Conservation (phyloP, 1,140 invertebrate genomes). For the Hypsibius dujardini region DNA sequence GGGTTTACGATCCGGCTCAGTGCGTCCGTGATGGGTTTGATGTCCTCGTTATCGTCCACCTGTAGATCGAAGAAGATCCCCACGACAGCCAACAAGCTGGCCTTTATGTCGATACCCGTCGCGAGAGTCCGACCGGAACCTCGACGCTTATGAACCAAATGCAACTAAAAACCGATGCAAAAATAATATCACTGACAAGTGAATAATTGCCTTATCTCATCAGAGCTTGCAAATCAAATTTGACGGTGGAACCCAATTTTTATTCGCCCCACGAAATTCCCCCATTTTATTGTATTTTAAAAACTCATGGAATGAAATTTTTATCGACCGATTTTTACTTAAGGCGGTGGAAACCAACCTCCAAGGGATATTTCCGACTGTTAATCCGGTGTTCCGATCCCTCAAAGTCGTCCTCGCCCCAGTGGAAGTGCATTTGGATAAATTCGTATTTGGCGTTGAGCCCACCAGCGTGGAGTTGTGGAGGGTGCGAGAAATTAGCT, state of each 20-base stretch:
- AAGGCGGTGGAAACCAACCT: constrained; percentile 22
- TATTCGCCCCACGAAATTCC: not conserved
- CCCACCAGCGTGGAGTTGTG: constrained; percentile 47
- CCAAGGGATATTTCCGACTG: constrained; percentile 36
- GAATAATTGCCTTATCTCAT: not conserved
- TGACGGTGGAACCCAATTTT: not conserved
- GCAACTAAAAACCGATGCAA: constrained; percentile 9
- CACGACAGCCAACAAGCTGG: constrained; percentile 41
- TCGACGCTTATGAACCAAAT: not conserved
- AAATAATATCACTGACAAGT: not conserved
- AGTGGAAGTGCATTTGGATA: constrained; percentile 64
- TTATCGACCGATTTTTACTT: not conserved
- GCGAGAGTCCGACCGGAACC: not conserved
- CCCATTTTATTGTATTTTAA: not conserved
- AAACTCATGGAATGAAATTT: not conserved
- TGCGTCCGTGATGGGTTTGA: not conserved
- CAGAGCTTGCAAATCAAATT: not conserved
- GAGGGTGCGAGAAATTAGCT: not conserved
- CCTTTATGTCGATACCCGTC: not conserved
- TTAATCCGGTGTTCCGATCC: constrained; percentile 77
- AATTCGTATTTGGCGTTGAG: constrained; percentile 52
- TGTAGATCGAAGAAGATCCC: constrained; percentile 48
- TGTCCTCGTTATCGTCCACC: not conserved
- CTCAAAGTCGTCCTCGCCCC: constrained; percentile 56
- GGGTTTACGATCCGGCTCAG: not conserved